Percentiles rank a stretch among this genome's conserved stretches.
Evolutionary conservation across 2,888 invertebrate genomes (phyloP).

Genomic region (Nemotelus nigrinus): DNA sequence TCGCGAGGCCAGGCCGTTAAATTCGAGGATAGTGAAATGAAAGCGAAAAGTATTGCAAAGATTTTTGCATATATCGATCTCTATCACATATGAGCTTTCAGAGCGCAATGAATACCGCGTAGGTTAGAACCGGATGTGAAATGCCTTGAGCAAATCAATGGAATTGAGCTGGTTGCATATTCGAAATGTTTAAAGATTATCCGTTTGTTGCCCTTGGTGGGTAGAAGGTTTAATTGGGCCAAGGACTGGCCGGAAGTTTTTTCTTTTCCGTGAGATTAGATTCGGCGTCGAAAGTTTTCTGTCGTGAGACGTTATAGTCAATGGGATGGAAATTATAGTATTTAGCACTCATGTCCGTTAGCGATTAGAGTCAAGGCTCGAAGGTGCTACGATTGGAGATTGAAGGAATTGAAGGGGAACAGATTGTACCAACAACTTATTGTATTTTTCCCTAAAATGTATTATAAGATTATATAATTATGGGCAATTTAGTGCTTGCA

Average conservation of each 20-base stretch:
- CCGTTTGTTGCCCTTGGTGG: slow-evolving; percentile 2
- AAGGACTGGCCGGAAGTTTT: slow-evolving; percentile 20
- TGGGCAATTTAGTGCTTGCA: too few relatives aligned
- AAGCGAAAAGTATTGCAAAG: not conserved
- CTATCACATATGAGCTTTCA: slow-evolving; percentile 20
- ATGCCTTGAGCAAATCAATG: slow-evolving; percentile 8
- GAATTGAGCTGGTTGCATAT: slow-evolving; percentile 22
- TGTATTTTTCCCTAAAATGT: too few relatives aligned
- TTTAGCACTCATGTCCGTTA: slow-evolving; percentile 5
- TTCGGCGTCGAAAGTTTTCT: not conserved
- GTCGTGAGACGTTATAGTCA: not conserved
- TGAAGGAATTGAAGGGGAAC: too few relatives aligned
- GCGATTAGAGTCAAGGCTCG: slow-evolving; percentile 16
- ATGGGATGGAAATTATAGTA: slow-evolving; percentile 9
- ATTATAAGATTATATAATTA: too few relatives aligned
- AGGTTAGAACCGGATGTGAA: slow-evolving; percentile 1
- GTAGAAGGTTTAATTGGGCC: slow-evolving; percentile 26
- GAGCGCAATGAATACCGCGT: not conserved
- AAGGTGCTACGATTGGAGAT: too few relatives aligned
- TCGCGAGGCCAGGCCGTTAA: not conserved
- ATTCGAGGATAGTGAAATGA: slow-evolving; percentile 24
- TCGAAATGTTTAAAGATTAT: slow-evolving; percentile 21
- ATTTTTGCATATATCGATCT: slow-evolving; percentile 24
- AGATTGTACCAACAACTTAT: too few relatives aligned
- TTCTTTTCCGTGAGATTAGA: not conserved